These are phyloP conservation scores for Tuberolachnus salignus DNA, from an alignment of 2,888 invertebrate species.

Conservation along the genomic window DNA sequence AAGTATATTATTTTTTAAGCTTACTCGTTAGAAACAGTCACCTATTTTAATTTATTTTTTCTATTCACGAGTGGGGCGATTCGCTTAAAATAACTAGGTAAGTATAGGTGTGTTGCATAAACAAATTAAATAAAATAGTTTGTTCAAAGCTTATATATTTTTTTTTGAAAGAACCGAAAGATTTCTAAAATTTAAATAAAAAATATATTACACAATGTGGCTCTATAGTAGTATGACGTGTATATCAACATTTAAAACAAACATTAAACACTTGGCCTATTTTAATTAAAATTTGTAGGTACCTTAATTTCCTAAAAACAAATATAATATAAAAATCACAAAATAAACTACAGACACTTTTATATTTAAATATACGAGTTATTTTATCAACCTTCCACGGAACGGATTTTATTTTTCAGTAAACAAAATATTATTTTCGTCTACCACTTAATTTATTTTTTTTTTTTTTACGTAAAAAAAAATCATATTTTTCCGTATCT, in stretches of 20 bases:
- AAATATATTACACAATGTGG: background rate
- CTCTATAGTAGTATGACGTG: background rate
- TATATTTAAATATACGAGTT: background rate
- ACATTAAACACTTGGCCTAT: background rate
- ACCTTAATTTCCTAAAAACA: background rate
- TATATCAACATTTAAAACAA: background rate
- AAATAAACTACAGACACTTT: background rate
- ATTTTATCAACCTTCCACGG: too few relatives aligned
- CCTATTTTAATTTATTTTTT: too few relatives aligned
- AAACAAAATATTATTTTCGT: background rate
- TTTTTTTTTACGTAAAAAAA: background rate
- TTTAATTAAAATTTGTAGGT: background rate
- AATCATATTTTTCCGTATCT: background rate
- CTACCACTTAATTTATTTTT: background rate
- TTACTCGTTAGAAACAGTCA: background rate
- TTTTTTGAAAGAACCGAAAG: background rate
- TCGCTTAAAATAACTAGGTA: slow-evolving; percentile 12
- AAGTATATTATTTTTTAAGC: background rate
- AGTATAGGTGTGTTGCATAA: too few relatives aligned
- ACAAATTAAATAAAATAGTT: slow-evolving; percentile 6
- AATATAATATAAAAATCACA: background rate
- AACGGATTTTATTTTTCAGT: background rate
- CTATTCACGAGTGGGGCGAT: background rate
- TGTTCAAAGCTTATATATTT: background rate
- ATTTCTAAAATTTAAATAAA: slow-evolving; percentile 4